Evolutionary conservation across 2,113 vertebrate genomes (phyloP), one percentile per base, ranked within the genome.

Genomic region (Marmota flaviventris): DNA sequence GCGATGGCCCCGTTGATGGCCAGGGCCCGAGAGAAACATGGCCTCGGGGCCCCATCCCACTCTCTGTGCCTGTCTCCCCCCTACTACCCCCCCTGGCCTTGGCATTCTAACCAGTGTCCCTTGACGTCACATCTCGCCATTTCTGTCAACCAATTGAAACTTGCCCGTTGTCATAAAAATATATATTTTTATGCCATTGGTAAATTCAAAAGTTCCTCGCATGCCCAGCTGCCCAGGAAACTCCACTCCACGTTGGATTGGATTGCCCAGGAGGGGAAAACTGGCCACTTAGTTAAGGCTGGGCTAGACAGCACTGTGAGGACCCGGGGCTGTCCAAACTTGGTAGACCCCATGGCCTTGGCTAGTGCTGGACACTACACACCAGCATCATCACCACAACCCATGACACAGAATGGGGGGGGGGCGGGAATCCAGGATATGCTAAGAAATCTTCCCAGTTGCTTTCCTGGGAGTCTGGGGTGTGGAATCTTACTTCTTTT

Each of bases 121-220:
- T 98, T 98, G 98, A 99, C 99, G 99, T 99, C 99, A 99, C 99
- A 99, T 99, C 99, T 99, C 99, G 98, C 99, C 99, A 99, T 99
- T 98, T 98, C 98, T 98, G 98, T 98, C 98, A 98, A 98, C 99
- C 99, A 99, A 99, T 99, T 98, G 99, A 98, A 98, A 98, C 96
- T 97, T 98, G 87, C 95, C 95, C 91, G 91, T 98, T 96, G 95
- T 90, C 98, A 98, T 98, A 98, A 98, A 99, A 98, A 98, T 98
- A 98, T 98, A 98, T 98, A 98, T 98, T 99, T 98, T 98, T 89
- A 98, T 98, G 97, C 98, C 93, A 98, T 98, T 98, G 98, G 98
- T 98, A 98, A 99, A 98, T 99, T 99, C 98, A 98, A 98, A 96
- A 96, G 93, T 95, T 93, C 91, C 96, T 98, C 93, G 27, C 79